phyloP scores from a whole-genome alignment of 2,888 invertebrate genomes.

The Gnatocerus cornutus region DNA sequence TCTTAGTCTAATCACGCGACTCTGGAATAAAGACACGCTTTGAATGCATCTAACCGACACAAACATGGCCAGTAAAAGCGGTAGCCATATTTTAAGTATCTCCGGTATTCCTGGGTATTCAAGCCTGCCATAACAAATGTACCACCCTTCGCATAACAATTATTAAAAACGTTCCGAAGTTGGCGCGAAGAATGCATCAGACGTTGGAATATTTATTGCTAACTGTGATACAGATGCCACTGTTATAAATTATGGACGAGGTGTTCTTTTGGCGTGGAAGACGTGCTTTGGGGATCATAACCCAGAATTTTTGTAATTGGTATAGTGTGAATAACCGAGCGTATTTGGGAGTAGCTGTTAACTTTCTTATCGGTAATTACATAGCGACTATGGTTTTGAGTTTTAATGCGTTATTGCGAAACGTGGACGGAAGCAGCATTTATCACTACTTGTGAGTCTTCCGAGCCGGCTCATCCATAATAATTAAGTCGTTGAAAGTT shows the following conservation, averaged over 20 bases:
- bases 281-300: no score
- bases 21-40: constrained; percentile 35
- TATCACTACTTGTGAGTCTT: constrained; percentile 41
- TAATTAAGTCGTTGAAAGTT: constrained; percentile 36
- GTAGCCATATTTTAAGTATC: constrained; percentile 31
- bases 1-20: constrained; percentile 43
- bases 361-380: constrained; percentile 40
- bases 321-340: constrained; percentile 32
- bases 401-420: constrained; percentile 29
- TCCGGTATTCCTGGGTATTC: constrained; percentile 36
- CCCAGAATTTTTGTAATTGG: background rate
- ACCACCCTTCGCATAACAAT: constrained; percentile 44
- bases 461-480: constrained; percentile 39
- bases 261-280: no score
- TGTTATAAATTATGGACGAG: constrained; percentile 18
- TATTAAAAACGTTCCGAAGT: constrained; percentile 30
- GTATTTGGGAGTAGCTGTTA: constrained; percentile 27
- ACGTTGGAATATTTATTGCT: constrained; percentile 23
- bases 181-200: constrained; percentile 29
- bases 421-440: constrained; percentile 49
- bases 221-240: constrained; percentile 14
- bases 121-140: constrained; percentile 40
- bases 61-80: constrained; percentile 37
- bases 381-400: constrained; percentile 10
- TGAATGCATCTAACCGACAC: constrained; percentile 41